These are phyloP conservation scores for Disparrhopalites patrizii DNA, from an alignment of 2,888 invertebrate genomes.

Conservation along the genomic window DNA sequence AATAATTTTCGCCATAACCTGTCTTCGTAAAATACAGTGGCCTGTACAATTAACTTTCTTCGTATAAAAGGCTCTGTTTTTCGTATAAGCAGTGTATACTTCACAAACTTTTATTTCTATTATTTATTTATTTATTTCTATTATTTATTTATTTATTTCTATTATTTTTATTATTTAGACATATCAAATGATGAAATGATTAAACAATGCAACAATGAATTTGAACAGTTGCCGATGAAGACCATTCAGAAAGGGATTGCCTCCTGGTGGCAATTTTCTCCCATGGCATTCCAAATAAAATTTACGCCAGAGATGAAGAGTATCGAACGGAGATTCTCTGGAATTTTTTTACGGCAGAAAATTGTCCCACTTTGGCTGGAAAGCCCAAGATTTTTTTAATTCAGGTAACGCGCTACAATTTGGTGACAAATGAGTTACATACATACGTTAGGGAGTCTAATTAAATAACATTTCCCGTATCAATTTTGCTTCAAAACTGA, in stretches of 20 bases:
- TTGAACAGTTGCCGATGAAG: slow-evolving; percentile 66
- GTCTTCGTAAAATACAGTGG: no score
- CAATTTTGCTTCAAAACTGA: no score
- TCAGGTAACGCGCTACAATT: slow-evolving; percentile 55
- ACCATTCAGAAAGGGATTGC: slow-evolving; percentile 80
- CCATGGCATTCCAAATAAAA: slow-evolving; percentile 68
- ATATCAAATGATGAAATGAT: no score
- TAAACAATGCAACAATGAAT: no score
- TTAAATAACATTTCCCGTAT: no score
- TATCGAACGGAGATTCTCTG: slow-evolving; percentile 56
- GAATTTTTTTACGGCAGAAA: slow-evolving; percentile 71
- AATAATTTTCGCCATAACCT: no score
- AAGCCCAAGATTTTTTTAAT: slow-evolving; percentile 54
- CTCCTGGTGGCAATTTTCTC: slow-evolving; percentile 77
- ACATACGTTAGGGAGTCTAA: no score
- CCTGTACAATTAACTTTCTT: no score
- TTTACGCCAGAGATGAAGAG: slow-evolving; percentile 40
- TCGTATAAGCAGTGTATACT: no score
- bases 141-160: not conserved
- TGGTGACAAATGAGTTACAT: slow-evolving; percentile 50
- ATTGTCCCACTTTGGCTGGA: slow-evolving; percentile 42
- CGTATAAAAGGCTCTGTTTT: no score
- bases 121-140: not conserved
- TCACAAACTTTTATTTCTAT: no score
- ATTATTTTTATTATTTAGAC: no score